Percentiles rank a stretch among this genome's conserved stretches.
Conservation (phyloP, 2,888 invertebrate genomes). For the Keiferia lycopersicella region DNA sequence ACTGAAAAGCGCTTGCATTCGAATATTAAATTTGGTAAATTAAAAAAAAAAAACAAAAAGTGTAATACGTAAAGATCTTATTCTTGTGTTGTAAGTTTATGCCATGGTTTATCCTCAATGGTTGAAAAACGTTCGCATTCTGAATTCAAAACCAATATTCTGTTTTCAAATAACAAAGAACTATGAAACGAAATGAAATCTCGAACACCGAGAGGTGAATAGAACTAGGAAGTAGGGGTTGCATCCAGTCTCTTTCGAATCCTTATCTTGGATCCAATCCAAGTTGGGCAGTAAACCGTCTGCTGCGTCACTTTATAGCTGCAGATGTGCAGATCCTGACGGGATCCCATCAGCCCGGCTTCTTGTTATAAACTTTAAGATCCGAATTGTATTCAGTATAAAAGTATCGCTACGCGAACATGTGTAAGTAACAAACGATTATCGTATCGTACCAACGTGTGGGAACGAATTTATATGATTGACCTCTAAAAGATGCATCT, state of each 20-base stretch:
- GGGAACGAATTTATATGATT: no score
- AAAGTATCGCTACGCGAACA: background rate
- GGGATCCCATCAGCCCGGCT: slow-evolving; percentile 3
- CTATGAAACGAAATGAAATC: background rate
- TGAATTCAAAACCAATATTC: background rate
- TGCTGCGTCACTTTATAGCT: slow-evolving; percentile 19
- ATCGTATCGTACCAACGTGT: background rate
- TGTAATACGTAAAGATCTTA: no score
- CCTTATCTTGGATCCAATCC: slow-evolving; percentile 20
- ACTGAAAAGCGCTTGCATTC: no score
- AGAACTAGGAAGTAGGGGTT: background rate
- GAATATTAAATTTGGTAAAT: no score
- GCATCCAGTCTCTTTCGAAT: background rate
- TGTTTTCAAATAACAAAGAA: background rate
- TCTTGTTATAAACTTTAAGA: slow-evolving; percentile 6
- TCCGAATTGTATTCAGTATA: background rate
- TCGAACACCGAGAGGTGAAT: background rate
- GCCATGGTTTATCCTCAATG: no score
- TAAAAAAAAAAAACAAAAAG: no score
- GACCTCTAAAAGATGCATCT: no score
- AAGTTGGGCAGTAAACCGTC: slow-evolving; percentile 22
- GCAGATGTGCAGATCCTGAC: background rate
- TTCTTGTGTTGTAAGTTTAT: no score
- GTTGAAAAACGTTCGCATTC: background rate
- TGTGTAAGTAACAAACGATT: background rate